A percentile compares a stretch with the other conserved stretches of the same genome.
Evolutionary conservation across 2,113 vertebrate species (phyloP).

Genomic region (Galbula dea): DNA sequence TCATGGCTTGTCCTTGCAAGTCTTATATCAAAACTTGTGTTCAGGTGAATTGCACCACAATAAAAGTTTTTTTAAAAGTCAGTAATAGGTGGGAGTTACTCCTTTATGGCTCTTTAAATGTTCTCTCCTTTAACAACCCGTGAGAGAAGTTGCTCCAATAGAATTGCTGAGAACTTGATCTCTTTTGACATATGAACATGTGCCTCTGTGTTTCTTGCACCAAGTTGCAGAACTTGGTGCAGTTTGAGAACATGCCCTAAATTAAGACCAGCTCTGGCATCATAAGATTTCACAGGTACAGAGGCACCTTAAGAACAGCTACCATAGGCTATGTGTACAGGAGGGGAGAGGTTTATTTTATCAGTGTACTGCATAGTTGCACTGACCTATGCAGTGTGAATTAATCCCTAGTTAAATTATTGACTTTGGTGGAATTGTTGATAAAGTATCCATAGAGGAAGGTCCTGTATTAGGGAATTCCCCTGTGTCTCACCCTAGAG

Average conservation of each 20-base stretch:
- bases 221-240: background rate
- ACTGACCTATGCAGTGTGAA: background rate
- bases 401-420: background rate
- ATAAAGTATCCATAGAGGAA: background rate
- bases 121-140: background rate
- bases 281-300: background rate
- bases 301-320: background rate
- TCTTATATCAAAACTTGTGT: rapidly evolving
- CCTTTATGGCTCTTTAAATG: background rate
- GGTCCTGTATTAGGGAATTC: background rate
- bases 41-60: background rate
- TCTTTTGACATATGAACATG: background rate
- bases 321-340: background rate
- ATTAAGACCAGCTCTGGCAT: background rate
- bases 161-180: background rate
- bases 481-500: background rate
- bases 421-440: background rate
- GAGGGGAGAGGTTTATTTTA: background rate
- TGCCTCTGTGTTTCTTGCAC: background rate
- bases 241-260: background rate
- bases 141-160: background rate
- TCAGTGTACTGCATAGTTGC: background rate
- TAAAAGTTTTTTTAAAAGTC: background rate
- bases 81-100: background rate
- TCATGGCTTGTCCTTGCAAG: background rate